Base-by-base conservation (phyloP, 1,140 invertebrate species). In the Psilanteris sp. region DNA sequence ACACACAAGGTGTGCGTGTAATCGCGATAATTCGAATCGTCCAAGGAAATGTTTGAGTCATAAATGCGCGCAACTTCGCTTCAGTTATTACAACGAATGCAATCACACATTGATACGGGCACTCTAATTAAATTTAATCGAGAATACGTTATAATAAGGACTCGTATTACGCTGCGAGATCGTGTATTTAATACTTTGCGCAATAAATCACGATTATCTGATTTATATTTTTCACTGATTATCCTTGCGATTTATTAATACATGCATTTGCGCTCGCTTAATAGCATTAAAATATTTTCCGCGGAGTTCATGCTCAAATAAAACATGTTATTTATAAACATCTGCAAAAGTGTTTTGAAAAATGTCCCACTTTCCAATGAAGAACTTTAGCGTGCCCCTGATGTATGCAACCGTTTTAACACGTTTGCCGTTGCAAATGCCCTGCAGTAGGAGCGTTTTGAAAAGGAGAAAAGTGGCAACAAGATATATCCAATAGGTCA, bases 41-140 rank as follows among this genome's bases (percentile, higher is more conserved):
- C 46, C 32, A 52, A 52, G 48, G 48, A 52, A 52, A 52, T 15
- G 22, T 27, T 36, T 37, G 48, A 52, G 31, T 50, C 39, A 43
- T 11, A 20, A 10, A 10, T 20, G 36, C 39, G 9, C 11, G 6
- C 11, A 43, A 27, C 22, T 43, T 27, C 5, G 13, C 27, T 27
- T 27, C 39, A 43, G 9, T 43, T 43, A 43, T 43, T 43, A 14
- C n/a, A 43, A 43, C 10, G 11, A 43, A 43, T 13, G 8, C 13
- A 1, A 4, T 15, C 46, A 24, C 20, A 36, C 18, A 14, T 50
- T 37, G 32, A 54, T 29, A 55, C 31, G 48, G 16, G 27, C 26
- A 27, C 5, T 3, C 8, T 29, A 39, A 55, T 55, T 55, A 55
- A 39, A 29, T 16, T 29, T 18, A 27, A 55, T 32, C 15, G 26